Evolutionary conservation across 2,888 invertebrate species (phyloP), one percentile per base, ranked within the genome.

Genomic region (Anagyrus pseudococci): DNA sequence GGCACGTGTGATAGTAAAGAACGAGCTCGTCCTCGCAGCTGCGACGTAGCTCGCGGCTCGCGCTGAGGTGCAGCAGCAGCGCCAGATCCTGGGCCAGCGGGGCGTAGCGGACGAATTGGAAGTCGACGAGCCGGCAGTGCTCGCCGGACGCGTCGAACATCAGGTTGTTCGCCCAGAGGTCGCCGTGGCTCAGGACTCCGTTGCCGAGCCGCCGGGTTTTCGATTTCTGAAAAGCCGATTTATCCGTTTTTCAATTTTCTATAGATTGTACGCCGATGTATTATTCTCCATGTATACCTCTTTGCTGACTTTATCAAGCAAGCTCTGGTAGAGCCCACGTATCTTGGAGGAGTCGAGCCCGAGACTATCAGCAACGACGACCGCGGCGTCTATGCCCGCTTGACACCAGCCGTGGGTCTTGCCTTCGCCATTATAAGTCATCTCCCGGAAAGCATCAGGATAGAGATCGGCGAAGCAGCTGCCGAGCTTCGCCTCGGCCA

Each of bases 71-170:
- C n/a, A 70, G 58, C 29, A 68, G 62, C n/a, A 64, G 49, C 8
- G 58, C 20, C 13, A 68, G 50, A n/a, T 69, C 71, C 7, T 66
- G 64, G n/a, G 68, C 66, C 1, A 67, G 49, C 0, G 71, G 56
- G 19, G 64, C 67, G 71, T 87, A 90, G 23, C 87, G 83, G 0
- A 85, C 81, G 48, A 89, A 82, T 78, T 90, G 91, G 72, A 87
- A 91, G 77, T 91, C 91, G 2, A 91, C 85, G 17, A 91, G 73
- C 43, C 87, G 74, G 69, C 88, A 88, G 29, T 86, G 83, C 3
- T 85, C 79, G 1, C 79, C 76, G 26, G 79, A 70, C 26, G 80
- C 71, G 15, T 78, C 73, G 59, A 88, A 88, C 80, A 88, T 81
- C 10, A 88, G 75, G 71, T 88, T 88, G 70, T 88, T 88, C 46